A percentile compares a stretch with the other conserved stretches of the same genome.
Conservation (phyloP, 1,140 invertebrate species). For the Drosophila jambulina region DNA sequence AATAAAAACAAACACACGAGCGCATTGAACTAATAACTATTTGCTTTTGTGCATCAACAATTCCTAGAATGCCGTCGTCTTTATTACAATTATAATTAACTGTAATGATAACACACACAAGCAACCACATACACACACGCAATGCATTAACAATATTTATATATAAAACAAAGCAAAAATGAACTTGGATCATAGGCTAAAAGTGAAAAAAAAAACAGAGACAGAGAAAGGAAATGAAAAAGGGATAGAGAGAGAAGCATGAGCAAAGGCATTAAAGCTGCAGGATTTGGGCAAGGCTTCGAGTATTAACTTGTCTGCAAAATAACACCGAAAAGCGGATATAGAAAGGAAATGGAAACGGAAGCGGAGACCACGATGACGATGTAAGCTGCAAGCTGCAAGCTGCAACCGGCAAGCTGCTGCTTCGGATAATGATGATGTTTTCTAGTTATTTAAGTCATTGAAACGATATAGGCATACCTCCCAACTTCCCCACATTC, state of each 20-base stretch:
- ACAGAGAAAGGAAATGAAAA: neutral
- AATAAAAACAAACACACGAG: conserved; percentile 13
- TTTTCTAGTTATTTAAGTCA: conserved; percentile 80
- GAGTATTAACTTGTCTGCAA: conserved; percentile 7
- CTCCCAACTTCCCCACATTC: neutral
- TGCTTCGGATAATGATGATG: conserved; percentile 46
- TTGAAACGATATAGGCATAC: conserved; percentile 60
- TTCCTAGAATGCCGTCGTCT: conserved; percentile 82
- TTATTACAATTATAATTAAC: conserved; percentile 67
- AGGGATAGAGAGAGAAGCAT: neutral
- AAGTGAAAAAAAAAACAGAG: conserved; percentile 1
- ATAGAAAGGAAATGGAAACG: neutral
- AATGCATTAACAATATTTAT: conserved; percentile 50
- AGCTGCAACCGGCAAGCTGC: conserved; percentile 21
- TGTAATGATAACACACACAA: conserved; percentile 55
- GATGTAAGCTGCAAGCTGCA: neutral
- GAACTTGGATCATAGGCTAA: conserved; percentile 56
- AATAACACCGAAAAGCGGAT: neutral
- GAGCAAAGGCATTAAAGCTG: neutral
- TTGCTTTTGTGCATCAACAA: conserved; percentile 76
- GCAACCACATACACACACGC: conserved; percentile 23
- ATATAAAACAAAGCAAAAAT: conserved; percentile 43
- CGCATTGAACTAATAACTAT: conserved; percentile 64
- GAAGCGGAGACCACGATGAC: neutral
- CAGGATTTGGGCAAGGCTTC: neutral